phyloP scores from a whole-genome alignment of 2,888 invertebrate species.

The Tridacna gigas region DNA sequence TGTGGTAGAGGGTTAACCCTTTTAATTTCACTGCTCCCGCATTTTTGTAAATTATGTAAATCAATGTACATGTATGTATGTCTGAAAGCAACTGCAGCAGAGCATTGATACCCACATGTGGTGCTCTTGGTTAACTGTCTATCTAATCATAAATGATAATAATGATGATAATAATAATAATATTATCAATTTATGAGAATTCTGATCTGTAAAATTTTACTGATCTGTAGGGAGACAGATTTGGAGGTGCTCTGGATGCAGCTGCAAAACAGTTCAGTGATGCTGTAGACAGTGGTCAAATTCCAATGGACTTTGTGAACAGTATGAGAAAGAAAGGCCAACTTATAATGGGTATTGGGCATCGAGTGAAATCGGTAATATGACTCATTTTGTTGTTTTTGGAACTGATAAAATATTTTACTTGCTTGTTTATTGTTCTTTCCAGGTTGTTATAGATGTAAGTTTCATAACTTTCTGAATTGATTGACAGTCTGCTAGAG shows the following conservation, averaged over 20 bases:
- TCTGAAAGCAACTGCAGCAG: too few relatives aligned
- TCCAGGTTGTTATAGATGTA: too few relatives aligned
- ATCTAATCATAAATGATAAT: not conserved
- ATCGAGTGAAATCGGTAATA: slow-evolving; percentile 90
- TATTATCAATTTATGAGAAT: too few relatives aligned
- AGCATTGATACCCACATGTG: not conserved
- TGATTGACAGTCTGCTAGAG: too few relatives aligned
- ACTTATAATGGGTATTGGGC: slow-evolving; percentile 99
- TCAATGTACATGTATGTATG: too few relatives aligned
- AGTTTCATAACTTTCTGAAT: too few relatives aligned
- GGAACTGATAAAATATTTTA: too few relatives aligned
- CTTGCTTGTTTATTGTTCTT: too few relatives aligned
- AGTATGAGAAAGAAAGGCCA: slow-evolving; percentile 98
- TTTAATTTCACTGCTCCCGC: too few relatives aligned
- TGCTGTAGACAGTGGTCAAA: slow-evolving; percentile 96
- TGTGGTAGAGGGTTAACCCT: too few relatives aligned
- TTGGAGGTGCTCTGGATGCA: slow-evolving; percentile 99
- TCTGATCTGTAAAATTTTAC: not conserved
- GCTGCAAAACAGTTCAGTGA: slow-evolving; percentile 98
- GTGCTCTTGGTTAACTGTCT: not conserved
- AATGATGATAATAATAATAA: too few relatives aligned
- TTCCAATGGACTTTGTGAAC: slow-evolving; percentile 99
- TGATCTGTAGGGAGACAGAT: slow-evolving; percentile 93
- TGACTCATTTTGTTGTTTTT: not conserved
- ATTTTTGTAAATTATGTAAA: too few relatives aligned